These are phyloP conservation scores for Xanthorhoe spadicearia DNA, from an alignment of 2,888 invertebrate species.

Conservation along the genomic window DNA sequence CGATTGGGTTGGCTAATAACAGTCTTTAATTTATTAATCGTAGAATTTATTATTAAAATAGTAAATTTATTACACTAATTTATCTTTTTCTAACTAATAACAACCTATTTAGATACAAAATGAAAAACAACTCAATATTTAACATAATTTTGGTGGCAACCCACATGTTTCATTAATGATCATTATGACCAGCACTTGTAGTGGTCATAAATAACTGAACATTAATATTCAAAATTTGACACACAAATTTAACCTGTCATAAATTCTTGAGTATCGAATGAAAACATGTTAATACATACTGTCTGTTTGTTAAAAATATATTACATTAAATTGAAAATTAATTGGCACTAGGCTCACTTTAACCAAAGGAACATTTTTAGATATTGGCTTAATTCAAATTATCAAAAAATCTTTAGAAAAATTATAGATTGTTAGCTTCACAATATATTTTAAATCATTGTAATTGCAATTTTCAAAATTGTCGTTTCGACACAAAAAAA, in stretches of 20 bases:
- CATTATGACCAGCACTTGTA: conserved; percentile 12
- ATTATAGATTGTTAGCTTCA: too few species aligned
- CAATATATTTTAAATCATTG: too few species aligned
- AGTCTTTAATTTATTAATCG: not conserved
- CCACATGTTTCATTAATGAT: conserved; percentile 4
- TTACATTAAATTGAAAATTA: not conserved
- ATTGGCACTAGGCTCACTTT: not conserved
- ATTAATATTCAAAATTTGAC: conserved; percentile 63
- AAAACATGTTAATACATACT: not conserved
- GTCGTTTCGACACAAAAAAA: too few species aligned
- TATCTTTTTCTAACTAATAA: not conserved
- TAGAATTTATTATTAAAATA: not conserved
- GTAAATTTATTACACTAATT: not conserved
- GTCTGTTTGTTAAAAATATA: not conserved
- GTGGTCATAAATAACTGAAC: conserved; percentile 51
- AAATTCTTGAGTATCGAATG: conserved; percentile 4
- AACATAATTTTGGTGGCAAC: conserved; percentile 2
- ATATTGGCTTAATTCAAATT: too few species aligned
- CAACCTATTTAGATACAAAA: conserved; percentile 4
- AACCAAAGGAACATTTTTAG: not conserved
- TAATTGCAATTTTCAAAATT: too few species aligned
- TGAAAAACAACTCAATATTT: conserved; percentile 9
- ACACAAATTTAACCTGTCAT: conserved; percentile 56
- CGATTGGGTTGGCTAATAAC: not conserved
- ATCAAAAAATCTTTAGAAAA: too few species aligned